Base-by-base conservation (phyloP, 92 coral and sea anemone species). In the Parazoanthus darwini region DNA sequence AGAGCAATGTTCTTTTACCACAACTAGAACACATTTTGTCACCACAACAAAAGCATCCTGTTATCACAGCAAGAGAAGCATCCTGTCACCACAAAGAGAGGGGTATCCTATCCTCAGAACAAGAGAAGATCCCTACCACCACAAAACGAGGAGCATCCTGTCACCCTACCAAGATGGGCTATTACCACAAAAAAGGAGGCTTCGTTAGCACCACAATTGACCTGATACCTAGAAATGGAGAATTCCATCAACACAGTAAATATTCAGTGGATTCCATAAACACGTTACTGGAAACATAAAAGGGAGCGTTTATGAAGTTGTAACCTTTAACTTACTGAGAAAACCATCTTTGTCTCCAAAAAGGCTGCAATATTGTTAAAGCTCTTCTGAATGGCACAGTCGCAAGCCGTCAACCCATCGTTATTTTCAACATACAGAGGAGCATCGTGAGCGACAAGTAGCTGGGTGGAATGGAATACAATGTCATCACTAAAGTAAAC, bases 301-400 rank as follows among this genome's bases (percentile, higher is more conserved):
- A 63, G 6, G 26, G 25, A 63, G 70, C 70, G 22, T 63, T 18
- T 23, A 63, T 63, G 26, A 23, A 23, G 22, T 23, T 6, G 16
- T 5, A 20, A 36, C 43, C 54, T 33, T 14, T 4, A 1, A 94
- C 99, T 97, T 89, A 97, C 99, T 79, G 96, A 95, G 89, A 97
- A 97, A 70, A 97, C 99, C 99, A 97, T 97, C 87, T 94, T 95
- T 15, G 99, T 92, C 80, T 97, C 99, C 88, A 97, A 80, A 65
- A 95, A 97, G 63, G 98, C 94, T 13, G 99, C 99, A 90, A 97
- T 97, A 18, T 92, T 88, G 71, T 88, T 86, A 65, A 97, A 97
- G 86, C 91, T 87, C 56, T 92, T 93, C 90, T 92, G 94, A 36
- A 97, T 94, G 23, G 99, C 99, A 79, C 94, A 95, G 89, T 97